These are phyloP conservation scores for Tachysurus fulvidraco DNA, from an alignment of 2,113 vertebrate species.

Conservation along the genomic window DNA sequence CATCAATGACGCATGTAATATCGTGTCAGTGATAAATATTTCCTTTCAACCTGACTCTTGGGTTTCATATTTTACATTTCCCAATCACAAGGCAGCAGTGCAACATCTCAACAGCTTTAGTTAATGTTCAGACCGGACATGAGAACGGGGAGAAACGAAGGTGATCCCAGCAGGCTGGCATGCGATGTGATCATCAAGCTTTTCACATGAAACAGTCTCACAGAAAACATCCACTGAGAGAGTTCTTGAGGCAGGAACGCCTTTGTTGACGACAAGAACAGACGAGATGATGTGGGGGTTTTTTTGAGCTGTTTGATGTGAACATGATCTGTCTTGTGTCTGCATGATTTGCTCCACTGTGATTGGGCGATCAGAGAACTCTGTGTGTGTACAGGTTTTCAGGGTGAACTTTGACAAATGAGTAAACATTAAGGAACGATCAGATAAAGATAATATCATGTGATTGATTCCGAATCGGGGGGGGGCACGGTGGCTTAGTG, in stretches of 20 bases:
- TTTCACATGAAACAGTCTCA: background rate
- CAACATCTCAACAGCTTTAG: background rate
- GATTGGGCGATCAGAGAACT: background rate
- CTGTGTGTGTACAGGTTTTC: background rate
- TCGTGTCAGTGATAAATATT: background rate
- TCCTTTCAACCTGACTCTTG: background rate
- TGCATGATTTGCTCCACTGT: background rate
- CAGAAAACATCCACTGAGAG: background rate
- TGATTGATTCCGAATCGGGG: background rate
- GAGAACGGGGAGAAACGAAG: background rate
- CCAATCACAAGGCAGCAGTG: background rate
- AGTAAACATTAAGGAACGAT: background rate
- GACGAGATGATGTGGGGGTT: background rate
- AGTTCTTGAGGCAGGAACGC: background rate
- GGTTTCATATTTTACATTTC: background rate
- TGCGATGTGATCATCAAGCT: background rate
- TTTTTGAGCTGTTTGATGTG: background rate
- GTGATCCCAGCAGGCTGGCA: background rate
- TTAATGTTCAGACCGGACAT: background rate
- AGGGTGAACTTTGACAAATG: too few relatives aligned
- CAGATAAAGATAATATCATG: background rate
- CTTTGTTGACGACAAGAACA: background rate
- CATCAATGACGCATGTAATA: background rate
- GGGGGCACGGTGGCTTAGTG: too few relatives aligned
- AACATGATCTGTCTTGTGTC: background rate